A percentile compares a stretch with the other conserved stretches of the same genome.
phyloP scores from a whole-genome alignment of 2,888 invertebrate genomes.

The Andrena praecox region DNA sequence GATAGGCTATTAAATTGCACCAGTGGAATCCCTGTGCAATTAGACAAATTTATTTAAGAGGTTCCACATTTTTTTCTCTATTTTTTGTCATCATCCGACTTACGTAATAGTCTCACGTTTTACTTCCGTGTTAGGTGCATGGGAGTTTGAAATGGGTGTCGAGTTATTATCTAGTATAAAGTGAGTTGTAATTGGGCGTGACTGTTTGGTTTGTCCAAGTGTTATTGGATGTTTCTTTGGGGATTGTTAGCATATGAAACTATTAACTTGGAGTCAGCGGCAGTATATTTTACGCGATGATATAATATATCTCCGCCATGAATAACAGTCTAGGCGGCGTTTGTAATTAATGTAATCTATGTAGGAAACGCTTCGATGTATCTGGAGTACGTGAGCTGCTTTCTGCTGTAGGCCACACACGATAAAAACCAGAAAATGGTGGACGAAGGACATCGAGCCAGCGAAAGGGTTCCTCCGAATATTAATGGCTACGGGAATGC shows the following conservation, averaged over 20 bases:
- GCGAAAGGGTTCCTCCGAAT: neutral
- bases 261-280: neutral
- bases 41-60: neutral
- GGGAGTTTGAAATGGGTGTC: neutral
- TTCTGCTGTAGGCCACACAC: neutral
- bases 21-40: neutral
- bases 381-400: conserved; percentile 45
- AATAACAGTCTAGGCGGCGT: conserved; percentile 30
- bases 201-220: too few species aligned
- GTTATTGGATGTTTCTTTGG: too few species aligned
- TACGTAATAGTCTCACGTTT: neutral
- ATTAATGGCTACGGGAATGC: neutral
- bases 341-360: conserved; percentile 65
- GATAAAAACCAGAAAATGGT: conserved; percentile 25
- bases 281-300: neutral
- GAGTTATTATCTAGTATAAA: neutral
- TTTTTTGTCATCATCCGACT: neutral
- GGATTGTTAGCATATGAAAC: neutral
- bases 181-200: neutral
- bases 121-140: neutral
- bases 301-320: neutral
- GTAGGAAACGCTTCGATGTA: conserved; percentile 56
- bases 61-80: neutral
- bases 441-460: neutral
- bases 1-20: neutral